Evolutionary conservation across 1,140 invertebrate genomes (phyloP).

Genomic region (Zaprionus tsacasi): DNA sequence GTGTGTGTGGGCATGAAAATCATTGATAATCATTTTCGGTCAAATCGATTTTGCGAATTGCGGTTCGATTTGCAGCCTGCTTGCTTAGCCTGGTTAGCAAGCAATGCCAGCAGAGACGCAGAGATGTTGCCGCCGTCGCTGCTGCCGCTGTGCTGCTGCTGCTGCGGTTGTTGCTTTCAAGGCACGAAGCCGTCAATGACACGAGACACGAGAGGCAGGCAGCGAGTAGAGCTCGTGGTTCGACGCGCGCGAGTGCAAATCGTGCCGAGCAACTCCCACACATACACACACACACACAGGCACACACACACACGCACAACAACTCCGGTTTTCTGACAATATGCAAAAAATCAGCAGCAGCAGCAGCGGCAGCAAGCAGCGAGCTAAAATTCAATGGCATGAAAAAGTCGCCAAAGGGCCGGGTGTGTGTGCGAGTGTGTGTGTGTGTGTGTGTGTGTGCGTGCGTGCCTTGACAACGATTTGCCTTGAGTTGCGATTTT

Average conservation of each 20-base stretch:
- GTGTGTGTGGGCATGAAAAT: constrained; percentile 42
- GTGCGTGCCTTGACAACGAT: constrained; percentile 36
- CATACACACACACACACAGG: constrained; percentile 59
- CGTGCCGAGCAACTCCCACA: constrained; percentile 71
- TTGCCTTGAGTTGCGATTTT: constrained; percentile 43
- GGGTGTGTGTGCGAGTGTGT: constrained; percentile 2
- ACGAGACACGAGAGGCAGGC: not conserved
- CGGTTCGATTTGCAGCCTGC: constrained; percentile 39
- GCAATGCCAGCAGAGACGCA: not conserved
- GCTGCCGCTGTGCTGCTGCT: constrained; percentile 63
- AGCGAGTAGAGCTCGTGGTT: constrained; percentile 16
- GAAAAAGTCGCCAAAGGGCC: constrained; percentile 48
- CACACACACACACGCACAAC: not conserved
- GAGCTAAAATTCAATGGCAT: constrained; percentile 56
- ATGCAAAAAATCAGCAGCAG: constrained; percentile 59
- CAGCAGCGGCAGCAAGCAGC: constrained; percentile 18
- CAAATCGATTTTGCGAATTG: constrained; percentile 76
- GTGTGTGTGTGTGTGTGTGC: constrained; percentile 13
- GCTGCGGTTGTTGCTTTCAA: constrained; percentile 73
- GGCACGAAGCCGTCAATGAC: constrained; percentile 49
- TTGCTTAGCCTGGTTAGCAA: constrained; percentile 8
- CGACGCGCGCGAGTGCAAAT: constrained; percentile 30
- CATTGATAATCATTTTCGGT: constrained; percentile 80
- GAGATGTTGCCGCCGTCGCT: not conserved
- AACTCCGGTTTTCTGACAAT: constrained; percentile 35